Evolutionary conservation across 2,888 invertebrate species (phyloP), one percentile per base, ranked within the genome.

Genomic region (Diarsia mendica): DNA sequence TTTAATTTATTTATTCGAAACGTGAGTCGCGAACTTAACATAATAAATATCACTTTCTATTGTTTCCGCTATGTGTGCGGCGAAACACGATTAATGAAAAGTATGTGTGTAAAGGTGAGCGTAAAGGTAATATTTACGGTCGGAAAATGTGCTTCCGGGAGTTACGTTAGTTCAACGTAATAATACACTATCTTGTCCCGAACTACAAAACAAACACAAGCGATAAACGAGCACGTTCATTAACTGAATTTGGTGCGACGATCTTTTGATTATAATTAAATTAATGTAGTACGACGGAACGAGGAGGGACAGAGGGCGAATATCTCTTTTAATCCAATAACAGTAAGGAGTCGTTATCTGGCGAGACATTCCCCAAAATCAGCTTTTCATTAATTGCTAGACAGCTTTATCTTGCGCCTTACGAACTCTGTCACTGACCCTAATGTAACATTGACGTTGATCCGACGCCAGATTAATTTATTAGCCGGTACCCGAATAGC

Each of bases 351-450:
- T 83, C 90, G 91, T 92, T 94, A 93, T 95, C 95, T 89, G 84
- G 73, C 81, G 87, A 90, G 91, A 92, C 91, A 91, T 92, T 90
- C 88, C 89, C 91, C 91, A 86, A 92, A 93, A 94, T 94, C 94
- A 94, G 94, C 94, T 93, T 93, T 94, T 93, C 94, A 94, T 95
- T 95, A 94, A 95, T 94, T 95, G 94, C 90, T 90, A 84, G 91
- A 89, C 91, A 91, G 90, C 90, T 91, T 93, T 93, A 94, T 95
- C 92, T 91, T 80, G 87, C 79, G 84, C 84, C 88, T 87, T 89
- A 83, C 87, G 90, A 89, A 89, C 90, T 90, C 89, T 88, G 91
- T 89, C 91, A 91, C 90, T 90, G 92, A 90, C 92, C 92, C 89
- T 92, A 90, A 92, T 91, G 91, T 90, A 88, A 85, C 92, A 92